Evolutionary conservation across 2,113 vertebrate genomes (phyloP).

Genomic region (Dromas ardeola): DNA sequence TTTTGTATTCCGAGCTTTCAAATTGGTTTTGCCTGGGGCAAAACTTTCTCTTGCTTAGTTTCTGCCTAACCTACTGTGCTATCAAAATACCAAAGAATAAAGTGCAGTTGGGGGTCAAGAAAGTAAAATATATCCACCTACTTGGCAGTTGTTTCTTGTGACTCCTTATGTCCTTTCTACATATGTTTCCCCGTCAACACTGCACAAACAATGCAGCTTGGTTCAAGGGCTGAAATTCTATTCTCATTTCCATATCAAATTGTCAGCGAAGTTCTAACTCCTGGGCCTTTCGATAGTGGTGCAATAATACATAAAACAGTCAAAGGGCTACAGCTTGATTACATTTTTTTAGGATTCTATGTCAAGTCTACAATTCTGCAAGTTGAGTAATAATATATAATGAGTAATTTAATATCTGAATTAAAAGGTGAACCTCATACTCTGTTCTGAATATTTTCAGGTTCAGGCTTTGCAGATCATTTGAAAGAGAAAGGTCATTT

Average conservation of each 20-base stretch:
- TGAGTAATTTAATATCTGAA: conserved; percentile 9
- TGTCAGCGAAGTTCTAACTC: background rate
- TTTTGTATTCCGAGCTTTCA: background rate
- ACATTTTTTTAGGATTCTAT: background rate
- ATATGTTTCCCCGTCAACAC: background rate
- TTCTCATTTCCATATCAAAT: background rate
- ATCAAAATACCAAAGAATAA: background rate
- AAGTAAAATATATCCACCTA: background rate
- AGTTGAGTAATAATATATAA: background rate
- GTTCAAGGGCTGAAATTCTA: background rate
- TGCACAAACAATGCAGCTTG: background rate
- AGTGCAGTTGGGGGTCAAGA: background rate
- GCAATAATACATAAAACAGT: background rate
- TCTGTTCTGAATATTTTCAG: background rate
- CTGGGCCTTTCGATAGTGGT: background rate
- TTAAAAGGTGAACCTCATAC: conserved; percentile 7
- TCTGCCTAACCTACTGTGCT: background rate
- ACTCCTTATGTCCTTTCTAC: background rate
- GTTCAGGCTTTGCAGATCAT: background rate
- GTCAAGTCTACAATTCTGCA: background rate
- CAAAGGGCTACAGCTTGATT: background rate
- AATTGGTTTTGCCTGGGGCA: background rate
- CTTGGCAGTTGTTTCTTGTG: background rate
- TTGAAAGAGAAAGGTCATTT: background rate
- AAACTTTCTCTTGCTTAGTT: background rate